Conservation (phyloP, 2,888 invertebrate species). For the Kuschelorhynchus macadamiae region DNA sequence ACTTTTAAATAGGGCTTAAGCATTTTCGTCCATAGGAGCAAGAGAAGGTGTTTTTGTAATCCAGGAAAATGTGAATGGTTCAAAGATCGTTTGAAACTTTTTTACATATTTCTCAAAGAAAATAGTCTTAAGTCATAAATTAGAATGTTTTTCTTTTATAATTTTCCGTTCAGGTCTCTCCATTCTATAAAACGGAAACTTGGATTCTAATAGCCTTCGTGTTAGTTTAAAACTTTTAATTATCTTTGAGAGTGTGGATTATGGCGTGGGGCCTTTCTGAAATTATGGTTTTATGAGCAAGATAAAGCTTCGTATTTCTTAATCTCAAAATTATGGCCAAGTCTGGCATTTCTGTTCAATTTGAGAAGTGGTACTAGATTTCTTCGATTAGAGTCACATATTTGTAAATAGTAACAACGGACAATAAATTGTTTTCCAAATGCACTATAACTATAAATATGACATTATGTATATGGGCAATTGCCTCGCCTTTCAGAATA, state of each 20-base stretch:
- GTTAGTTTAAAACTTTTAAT: constrained; percentile 9
- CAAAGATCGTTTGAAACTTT: constrained; percentile 6
- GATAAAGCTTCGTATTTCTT: no score
- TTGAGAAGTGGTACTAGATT: no score
- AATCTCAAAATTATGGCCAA: no score
- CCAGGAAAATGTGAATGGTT: constrained; percentile 7
- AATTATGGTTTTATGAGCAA: constrained; percentile 2
- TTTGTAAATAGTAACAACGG: no score
- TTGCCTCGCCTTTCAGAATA: no score
- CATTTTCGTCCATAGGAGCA: no score
- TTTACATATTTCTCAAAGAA: constrained; percentile 13
- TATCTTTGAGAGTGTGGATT: constrained; percentile 3
- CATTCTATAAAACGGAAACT: constrained; percentile 23
- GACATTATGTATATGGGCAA: no score
- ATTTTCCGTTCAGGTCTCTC: constrained; percentile 16
- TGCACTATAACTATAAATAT: no score
- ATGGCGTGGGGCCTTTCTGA: not conserved
- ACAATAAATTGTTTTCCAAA: no score
- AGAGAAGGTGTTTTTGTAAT: not conserved
- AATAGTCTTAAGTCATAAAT: constrained; percentile 23
- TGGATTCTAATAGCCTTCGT: not conserved
- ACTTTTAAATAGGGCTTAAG: no score
- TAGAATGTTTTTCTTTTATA: constrained; percentile 29
- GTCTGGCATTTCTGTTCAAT: no score
- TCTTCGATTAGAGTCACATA: no score